These are phyloP conservation scores for Petrolisthes manimaculis DNA, from an alignment of 2,888 invertebrate species.

Conservation along the genomic window DNA sequence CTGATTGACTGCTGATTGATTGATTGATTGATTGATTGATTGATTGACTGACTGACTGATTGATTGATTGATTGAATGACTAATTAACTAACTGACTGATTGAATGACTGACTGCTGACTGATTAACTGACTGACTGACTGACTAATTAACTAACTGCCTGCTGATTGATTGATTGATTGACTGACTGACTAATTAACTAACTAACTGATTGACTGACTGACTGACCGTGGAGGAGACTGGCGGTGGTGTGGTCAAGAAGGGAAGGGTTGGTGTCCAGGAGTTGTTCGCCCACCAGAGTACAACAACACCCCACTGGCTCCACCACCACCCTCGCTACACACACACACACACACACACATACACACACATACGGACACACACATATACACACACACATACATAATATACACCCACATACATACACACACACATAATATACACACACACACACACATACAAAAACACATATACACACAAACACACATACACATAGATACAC, in stretches of 20 bases:
- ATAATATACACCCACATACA: too few species aligned
- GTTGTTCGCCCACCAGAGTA: conserved; percentile 78
- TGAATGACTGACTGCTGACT: too few species aligned
- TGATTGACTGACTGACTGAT: too few species aligned
- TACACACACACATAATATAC: too few species aligned
- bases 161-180: too few species aligned
- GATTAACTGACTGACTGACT: too few species aligned
- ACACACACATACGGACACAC: not conserved
- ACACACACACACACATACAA: conserved; percentile 7
- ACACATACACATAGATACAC: not conserved
- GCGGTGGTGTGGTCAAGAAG: conserved; percentile 70
- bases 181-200: conserved; percentile 69
- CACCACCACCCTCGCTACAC: conserved; percentile 72
- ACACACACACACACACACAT: not conserved
- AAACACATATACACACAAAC: conserved; percentile 11
- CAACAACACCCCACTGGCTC: conserved; percentile 85
- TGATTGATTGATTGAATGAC: too few species aligned
- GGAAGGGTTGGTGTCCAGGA: conserved; percentile 70
- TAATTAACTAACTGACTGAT: too few species aligned
- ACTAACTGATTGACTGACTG: too few species aligned
- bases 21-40: too few species aligned
- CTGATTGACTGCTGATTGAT: too few species aligned
- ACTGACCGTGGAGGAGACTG: conserved; percentile 72
- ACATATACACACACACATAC: conserved; percentile 7
- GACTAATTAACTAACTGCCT: too few species aligned